Base-by-base conservation (phyloP, 2,888 invertebrate genomes). In the Pyrochroa serraticornis region DNA sequence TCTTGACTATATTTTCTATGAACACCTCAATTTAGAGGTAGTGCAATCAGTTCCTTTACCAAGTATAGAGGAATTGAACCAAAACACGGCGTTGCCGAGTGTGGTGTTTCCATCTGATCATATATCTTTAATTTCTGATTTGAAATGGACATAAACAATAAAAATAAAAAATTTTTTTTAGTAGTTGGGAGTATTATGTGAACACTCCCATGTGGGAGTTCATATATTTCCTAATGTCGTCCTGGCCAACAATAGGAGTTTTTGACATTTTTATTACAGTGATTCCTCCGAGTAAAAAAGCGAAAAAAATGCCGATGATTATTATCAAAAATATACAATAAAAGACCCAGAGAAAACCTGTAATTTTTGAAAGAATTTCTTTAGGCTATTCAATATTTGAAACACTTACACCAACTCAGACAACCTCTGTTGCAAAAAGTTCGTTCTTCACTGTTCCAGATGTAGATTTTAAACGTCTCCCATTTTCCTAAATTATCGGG, bases 21-120 rank as follows among this genome's bases (percentile, higher is more conserved):
- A 94, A 68, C 84, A 81, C 59, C 80, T 84, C 52, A 80, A 83
- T 49, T 77, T 92, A 9, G 72, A 79, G 67, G 85, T 93, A 0
- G 79, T 83, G 39, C 83, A 90, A 83, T 87, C 91, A 0, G 84
- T 95, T 54, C 95, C 95, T 0, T 80, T 95, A 68, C 95, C 96
- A 0, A 85, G 85, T 42, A 82, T 86, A 37, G 91, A 92, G 67
- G 91, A 95, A 74, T 81, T 97, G 12, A 84, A 80, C 49, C 80
- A 85, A 49, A 82, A 93, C 71, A 84, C 80, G 35, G 97, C 93
- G 1, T 83, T 97, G 61, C 98, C 98, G 0, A 96, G 93, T 68
- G 82, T 90, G 43, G 88, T 91, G 1, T 92, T 92, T 77, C 97
- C 97, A 0, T 97, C 97, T 1, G 97, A 98, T 81, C 97, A 98